Evolutionary conservation across 2,797 vertebrate genomes (phyloP), one percentile per base, ranked within the genome.

Genomic region (Oophaga sylvatica): DNA sequence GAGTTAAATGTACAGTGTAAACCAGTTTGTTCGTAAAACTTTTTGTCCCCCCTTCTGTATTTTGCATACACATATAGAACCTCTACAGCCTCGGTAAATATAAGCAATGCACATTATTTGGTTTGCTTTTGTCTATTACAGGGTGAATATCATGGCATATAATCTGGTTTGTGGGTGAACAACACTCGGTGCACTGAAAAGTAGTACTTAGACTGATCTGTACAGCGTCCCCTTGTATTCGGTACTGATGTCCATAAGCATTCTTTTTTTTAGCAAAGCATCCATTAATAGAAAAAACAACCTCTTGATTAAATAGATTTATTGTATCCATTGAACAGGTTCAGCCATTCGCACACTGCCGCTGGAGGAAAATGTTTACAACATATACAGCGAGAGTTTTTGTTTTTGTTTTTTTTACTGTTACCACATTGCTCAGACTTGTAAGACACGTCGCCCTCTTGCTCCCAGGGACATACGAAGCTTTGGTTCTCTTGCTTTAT

Each of bases 401-500:
- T 12, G 0, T 53, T 59, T 53, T 4, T 59, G 7, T 4, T 53
- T 53, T 53, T 16, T n/a, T 1, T 17, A 78, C 17, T 19, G 19
- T 59, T 63, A 88, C 90, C 19, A 71, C 1, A 5, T 90, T 70
- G 12, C 67, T 98, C 95, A 98, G 91, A 96, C 92, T 67, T 95
- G 97, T 22, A 97, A 97, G 90, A 94, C 95, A 0, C 96, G 95
- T 2, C 97, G 94, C 79, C 97, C 96, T 73, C 97, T 93, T n/a
- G 93, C 88, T 92, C 96, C 97, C 17, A 99, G 91, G 0, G 98
- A 99, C 11, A 97, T 93, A 0, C 97, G 95, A 90, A 99, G 97
- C 77, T 97, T 94, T 0, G 98, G 98, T 91, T 99, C 97, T 67
- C 97, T 91, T 48, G 97, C 97, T 92, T 96, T 97, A 91, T 99